Base-by-base conservation (phyloP, 1,140 invertebrate genomes). In the Drosophila navojoa region DNA sequence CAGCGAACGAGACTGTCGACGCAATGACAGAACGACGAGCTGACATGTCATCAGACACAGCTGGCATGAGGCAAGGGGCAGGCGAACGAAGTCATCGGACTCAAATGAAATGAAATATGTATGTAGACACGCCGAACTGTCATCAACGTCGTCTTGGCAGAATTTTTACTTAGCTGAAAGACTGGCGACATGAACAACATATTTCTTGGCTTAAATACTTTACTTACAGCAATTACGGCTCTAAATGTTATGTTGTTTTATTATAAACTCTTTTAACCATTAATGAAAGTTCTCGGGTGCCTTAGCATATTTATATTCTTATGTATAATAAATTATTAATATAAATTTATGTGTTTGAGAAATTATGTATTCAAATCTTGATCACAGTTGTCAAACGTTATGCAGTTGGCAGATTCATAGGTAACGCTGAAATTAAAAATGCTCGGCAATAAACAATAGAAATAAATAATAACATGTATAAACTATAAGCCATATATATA, bases 121-220 rank as follows among this genome's bases (percentile, higher is more conserved):
- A 70, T 77, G 75, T 74, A 62, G 63, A 74, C 64, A 74, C 54
- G 59, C 49, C 53, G 64, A 53, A 64, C 55, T 73, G 70, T 72
- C 70, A 54, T 35, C 70, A 60, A 15, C 63, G 40, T 32, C 27
- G 50, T 58, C 71, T 74, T 57, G 16, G 35, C 66, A 38, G 35
- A 70, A 74, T 47, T 69, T 58, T 19, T 63, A 45, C 67, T 71
- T 32, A 19, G 16, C 47, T 47, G 68, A 71, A 15, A 75, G 60
- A 54, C 72, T 71, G 69, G 63, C 47, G 55, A 69, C 64, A 52
- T 49, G 58, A 54, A 47, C 62, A 60, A 38, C 11, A 50, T 35
- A 13, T 19, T 70, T 40, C 62, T 45, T 9, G 13, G 10, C 35
- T 35, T 52, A 5, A 10, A 70, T 63, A 40, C 38, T 27, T 44